Evolutionary conservation across 2,888 invertebrate genomes (phyloP), one percentile per base, ranked within the genome.

Genomic region (Agrochola lota): DNA sequence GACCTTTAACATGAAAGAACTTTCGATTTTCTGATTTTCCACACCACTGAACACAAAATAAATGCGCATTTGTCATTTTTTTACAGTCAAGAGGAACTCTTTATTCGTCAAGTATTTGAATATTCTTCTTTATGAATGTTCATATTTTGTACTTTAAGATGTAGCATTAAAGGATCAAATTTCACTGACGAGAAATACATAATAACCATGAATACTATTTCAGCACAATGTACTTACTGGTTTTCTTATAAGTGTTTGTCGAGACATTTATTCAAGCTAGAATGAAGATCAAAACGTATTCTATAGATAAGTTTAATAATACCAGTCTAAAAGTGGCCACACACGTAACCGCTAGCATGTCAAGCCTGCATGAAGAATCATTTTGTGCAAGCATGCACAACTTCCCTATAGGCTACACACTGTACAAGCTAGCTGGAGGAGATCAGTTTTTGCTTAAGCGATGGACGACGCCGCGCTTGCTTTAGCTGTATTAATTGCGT

Each of bases 1-100:
- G 87, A 87, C 89, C 88, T 88, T 88, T 85, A 84, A 81, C 89
- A 89, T 85, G 79, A 91, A 90, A 88, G 88, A 86, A 91, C 85
- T 90, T 90, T 90, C 84, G 86, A 90, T 91, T 90, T 89, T 90
- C 86, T 87, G 90, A 90, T 91, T 91, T 91, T 84, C 84, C 87
- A 86, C 88, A 78, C 82, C 89, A 90, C 81, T 87, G 89, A 88
- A 81, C 91, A 85, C 87, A 89, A 89, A 89, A 90, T 88, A 91
- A 92, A 90, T 81, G 73, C 80, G 80, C 75, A 88, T 89, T 90
- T 86, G 84, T 87, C 87, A 83, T 87, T 84, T 88, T 85, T 87
- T 84, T 70, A 30, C 71, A 70, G 60, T 75, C 83, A 77, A 73
- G 59, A 46, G 43, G 74, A 83, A 78, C 83, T 78, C 78, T 78